Percentiles rank a stretch among this genome's conserved stretches.
These are phyloP conservation scores for Lycaon pictus DNA, from an alignment of 2,113 vertebrate species.

Conservation along the genomic window DNA sequence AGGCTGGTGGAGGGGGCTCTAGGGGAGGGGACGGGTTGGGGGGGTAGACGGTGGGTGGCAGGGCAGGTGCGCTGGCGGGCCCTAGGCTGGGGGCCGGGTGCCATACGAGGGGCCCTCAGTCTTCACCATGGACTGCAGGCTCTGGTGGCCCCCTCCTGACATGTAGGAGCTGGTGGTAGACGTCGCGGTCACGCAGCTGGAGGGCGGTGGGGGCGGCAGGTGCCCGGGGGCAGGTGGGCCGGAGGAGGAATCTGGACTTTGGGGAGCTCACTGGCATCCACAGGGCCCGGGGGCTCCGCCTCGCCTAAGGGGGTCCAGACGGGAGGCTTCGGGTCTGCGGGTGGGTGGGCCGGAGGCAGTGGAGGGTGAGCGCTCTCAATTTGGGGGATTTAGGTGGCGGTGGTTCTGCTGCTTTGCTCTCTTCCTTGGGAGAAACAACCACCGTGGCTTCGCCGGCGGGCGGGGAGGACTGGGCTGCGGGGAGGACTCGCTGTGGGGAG, in stretches of 20 bases:
- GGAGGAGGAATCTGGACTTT: constrained; percentile 94
- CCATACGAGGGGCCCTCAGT: constrained; percentile 94
- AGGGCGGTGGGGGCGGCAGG: constrained; percentile 93
- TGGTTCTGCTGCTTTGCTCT: too few species aligned
- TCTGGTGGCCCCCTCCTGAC: constrained; percentile 97
- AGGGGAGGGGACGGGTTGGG: constrained; percentile 89
- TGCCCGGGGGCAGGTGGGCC: constrained; percentile 94
- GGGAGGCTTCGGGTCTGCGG: constrained; percentile 93
- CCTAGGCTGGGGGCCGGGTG: constrained; percentile 92
- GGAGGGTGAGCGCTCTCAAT: too few species aligned
- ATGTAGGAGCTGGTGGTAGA: constrained; percentile 98
- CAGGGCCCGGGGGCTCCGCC: constrained; percentile 87
- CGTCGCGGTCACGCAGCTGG: constrained; percentile 96
- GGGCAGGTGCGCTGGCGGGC: constrained; percentile 91
- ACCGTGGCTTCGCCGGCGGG: too few species aligned
- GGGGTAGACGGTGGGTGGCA: constrained; percentile 92
- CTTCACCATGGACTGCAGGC: constrained; percentile 98
- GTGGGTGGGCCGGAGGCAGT: too few species aligned
- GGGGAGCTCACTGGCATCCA: constrained; percentile 89
- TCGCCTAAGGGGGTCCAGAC: constrained; percentile 88
- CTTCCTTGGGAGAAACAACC: too few species aligned
- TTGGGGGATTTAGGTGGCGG: too few species aligned
- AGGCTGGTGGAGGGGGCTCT: constrained; percentile 87
- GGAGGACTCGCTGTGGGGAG: too few species aligned
- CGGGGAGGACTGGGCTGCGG: too few species aligned